Conservation (phyloP, 1,140 invertebrate genomes). For the Akabosia matsudoensis region DNA sequence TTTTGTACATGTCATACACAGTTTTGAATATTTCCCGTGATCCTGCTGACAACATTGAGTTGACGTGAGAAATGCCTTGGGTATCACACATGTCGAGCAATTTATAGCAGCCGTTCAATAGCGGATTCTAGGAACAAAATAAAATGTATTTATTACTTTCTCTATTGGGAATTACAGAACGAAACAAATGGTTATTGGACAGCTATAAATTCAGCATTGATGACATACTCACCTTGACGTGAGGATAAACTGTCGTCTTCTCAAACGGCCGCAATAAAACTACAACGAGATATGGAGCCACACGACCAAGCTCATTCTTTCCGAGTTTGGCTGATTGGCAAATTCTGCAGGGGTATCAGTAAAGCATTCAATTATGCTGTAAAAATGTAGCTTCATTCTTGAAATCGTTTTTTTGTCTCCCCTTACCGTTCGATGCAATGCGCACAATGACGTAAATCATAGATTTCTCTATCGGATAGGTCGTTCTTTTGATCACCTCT, state of each 20-base stretch:
- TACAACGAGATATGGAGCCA: conserved; percentile 52
- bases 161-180: no score
- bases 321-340: conserved; percentile 43
- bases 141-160: no score
- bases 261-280: conserved; percentile 54
- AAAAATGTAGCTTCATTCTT: neutral
- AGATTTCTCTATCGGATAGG: conserved; percentile 41
- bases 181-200: no score
- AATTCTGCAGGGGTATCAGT: conserved; percentile 28
- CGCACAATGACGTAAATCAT: conserved; percentile 39
- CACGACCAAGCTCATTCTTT: conserved; percentile 51
- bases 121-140: conserved; percentile 49
- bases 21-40: conserved; percentile 53
- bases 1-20: conserved; percentile 52
- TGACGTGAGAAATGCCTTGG: conserved; percentile 52
- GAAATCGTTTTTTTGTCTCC: neutral
- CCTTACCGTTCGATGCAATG: conserved; percentile 44
- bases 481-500: conserved; percentile 40
- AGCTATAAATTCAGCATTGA: conserved; percentile 7
- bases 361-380: no score
- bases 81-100: conserved; percentile 54
- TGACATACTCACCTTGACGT: conserved; percentile 52
- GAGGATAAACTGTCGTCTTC: conserved; percentile 49
- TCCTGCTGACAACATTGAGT: conserved; percentile 50
- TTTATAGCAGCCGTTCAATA: conserved; percentile 51